Conservation (phyloP, 1,140 invertebrate genomes). For the Triops longicaudatus region DNA sequence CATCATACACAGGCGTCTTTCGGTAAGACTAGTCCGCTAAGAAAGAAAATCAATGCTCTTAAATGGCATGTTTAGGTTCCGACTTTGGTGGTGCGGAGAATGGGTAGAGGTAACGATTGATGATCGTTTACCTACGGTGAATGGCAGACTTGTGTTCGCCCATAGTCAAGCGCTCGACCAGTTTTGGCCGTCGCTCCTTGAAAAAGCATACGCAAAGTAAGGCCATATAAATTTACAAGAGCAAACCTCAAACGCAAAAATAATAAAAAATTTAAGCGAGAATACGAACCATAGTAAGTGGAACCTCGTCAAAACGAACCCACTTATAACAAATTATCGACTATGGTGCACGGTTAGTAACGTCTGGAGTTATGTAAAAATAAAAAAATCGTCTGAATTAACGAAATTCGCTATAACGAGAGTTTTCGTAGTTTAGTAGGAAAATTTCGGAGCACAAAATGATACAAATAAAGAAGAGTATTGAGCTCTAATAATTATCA, state of each 20-base stretch:
- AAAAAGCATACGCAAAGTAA: constrained; percentile 98
- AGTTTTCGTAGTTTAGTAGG: no score
- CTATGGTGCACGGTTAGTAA: no score
- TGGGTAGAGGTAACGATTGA: constrained; percentile 91
- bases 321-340: no score
- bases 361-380: no score
- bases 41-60: constrained; percentile 42
- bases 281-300: no score
- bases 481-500: no score
- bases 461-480: no score
- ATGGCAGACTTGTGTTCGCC: constrained; percentile 83
- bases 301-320: no score
- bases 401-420: no score
- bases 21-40: constrained; percentile 41
- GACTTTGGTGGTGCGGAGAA: constrained; percentile 90
- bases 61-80: constrained; percentile 81
- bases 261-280: not conserved
- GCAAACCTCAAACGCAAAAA: not conserved
- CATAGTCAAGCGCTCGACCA: constrained; percentile 77
- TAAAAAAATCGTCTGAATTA: no score
- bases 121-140: constrained; percentile 87
- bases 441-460: no score
- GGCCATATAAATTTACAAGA: constrained; percentile 35
- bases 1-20: constrained; percentile 31
- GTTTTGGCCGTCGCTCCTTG: constrained; percentile 90